phyloP scores from a whole-genome alignment of 1,140 invertebrate genomes.

The Druon quercuslanigerum region DNA sequence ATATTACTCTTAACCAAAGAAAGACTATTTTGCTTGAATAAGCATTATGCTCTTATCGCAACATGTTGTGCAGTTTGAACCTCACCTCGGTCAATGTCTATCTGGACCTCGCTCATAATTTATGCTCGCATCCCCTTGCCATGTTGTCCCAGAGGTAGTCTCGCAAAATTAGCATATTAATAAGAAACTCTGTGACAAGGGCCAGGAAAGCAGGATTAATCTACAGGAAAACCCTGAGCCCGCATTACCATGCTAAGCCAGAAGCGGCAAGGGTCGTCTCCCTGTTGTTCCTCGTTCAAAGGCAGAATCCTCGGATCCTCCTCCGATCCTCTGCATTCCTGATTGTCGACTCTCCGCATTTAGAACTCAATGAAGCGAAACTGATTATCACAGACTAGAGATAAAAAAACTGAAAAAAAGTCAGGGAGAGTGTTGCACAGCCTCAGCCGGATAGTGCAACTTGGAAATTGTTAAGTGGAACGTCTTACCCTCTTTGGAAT shows the following conservation, averaged over 20 bases:
- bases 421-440: too few relatives aligned
- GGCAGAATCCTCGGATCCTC: constrained; percentile 64
- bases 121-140: constrained; percentile 3
- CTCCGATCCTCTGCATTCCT: constrained; percentile 67
- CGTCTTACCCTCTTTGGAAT: too few relatives aligned
- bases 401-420: not conserved
- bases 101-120: not conserved
- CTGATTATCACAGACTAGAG: constrained; percentile 63
- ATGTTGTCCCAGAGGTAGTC: constrained; percentile 33
- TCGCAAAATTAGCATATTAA: constrained; percentile 75
- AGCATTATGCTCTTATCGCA: constrained; percentile 40
- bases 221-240: constrained; percentile 60
- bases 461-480: too few relatives aligned
- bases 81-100: not conserved
- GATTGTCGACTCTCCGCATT: constrained; percentile 73
- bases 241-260: constrained; percentile 1
- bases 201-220: constrained; percentile 74
- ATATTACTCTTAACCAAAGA: constrained; percentile 69
- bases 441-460: too few relatives aligned
- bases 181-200: constrained; percentile 74
- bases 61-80: constrained; percentile 41
- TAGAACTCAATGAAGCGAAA: constrained; percentile 76
- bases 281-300: not conserved
- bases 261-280: constrained; percentile 46
- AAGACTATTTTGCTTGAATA: constrained; percentile 47